Base-by-base conservation (phyloP, 2,797 vertebrate genomes). In the Cossypha caffra region DNA sequence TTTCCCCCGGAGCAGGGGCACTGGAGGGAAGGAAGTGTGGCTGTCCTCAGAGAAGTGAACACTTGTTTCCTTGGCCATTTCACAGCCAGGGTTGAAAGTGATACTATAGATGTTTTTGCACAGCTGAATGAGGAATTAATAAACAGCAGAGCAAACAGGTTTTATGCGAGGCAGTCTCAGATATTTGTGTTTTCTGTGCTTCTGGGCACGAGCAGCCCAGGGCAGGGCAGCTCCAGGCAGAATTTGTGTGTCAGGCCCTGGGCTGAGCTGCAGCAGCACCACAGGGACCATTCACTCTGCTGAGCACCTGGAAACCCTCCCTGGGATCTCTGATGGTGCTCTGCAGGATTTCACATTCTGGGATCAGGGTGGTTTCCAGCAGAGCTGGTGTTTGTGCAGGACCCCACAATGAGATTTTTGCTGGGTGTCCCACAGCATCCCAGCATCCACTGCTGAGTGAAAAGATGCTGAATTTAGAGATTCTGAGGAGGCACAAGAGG, bases 1-100 rank as follows among this genome's bases (percentile, higher is more conserved):
- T 88, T 86, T 80, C 73, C 92, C 82, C 90, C 1, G 12, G 86
- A 96, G 92, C 94, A 95, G 79, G 88, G 94, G 69, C 95, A 86
- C 11, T 3, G 58, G 80, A 75, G 76, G 57, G 50, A 38, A 74
- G 68, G 64, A 67, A 89, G 75, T 21, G 33, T 25, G 75, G 28
- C 45, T 4, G 61, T 80, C 77, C 59, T 59, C 40, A 42, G 55
- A 61, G 61, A 76, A 69, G 26, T 5, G 21, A 58, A 63, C 82
- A 33, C 67, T 94, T 88, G 59, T 77, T 93, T 74, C 25, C 86
- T 77, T 80, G 86, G 73, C 79, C 82, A 15, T 42, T 95, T 96
- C 68, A 42, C 88, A 90, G 88, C 33, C 73, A 19, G 66, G 16
- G 9, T 23, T 77, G 64, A 35, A 88, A 88, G 50, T 42, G 24